Base-by-base conservation (phyloP, 1,140 invertebrate species). In the Pachypeltis micranthus region DNA sequence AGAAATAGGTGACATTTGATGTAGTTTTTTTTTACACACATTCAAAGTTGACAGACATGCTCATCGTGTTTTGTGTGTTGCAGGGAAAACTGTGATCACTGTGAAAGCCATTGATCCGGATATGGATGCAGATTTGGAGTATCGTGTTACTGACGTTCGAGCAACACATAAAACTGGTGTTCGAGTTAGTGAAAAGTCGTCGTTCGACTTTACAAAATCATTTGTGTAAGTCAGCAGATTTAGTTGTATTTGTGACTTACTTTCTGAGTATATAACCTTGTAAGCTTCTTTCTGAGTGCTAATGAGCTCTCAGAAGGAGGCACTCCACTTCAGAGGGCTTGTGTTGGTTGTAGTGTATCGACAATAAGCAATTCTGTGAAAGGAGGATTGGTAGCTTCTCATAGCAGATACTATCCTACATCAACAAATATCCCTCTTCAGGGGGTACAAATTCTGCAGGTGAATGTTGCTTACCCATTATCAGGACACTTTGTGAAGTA, bases 111-210 rank as follows among this genome's bases (percentile, higher is more conserved):
- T 74, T 2, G 88, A 91, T 71, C 83, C 83, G 2, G 88, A 91
- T 72, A 70, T 80, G 0, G 80, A 85, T 69, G 78, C 87, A 0
- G 76, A 82, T 27, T 71, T 91, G 1, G 78, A 83, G 66, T 91
- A 86, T 66, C 80, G 78, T 12, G 77, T 91, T 27, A 75, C 81
- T 1, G 82, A 87, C 47, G 81, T 87, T 0, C 80, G 78, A 69
- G 86, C 86, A 0, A 78, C 85, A 4, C 86, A 88, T 59, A 88
- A 88, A 70, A 84, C 87, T 1, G 88, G 88, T 1, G 83, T 86
- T 0, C 81, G 81, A 44, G 70, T 86, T 0, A 80, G 82, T 71
- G 78, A 76, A 28, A 80, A 78, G 2, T 74, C 77, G 1, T 76
- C 75, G 2, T 87, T 85, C 67, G 79, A 85, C 67, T 85, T 83